Conservation (phyloP, 1,140 invertebrate species). For the Drosophila asahinai region DNA sequence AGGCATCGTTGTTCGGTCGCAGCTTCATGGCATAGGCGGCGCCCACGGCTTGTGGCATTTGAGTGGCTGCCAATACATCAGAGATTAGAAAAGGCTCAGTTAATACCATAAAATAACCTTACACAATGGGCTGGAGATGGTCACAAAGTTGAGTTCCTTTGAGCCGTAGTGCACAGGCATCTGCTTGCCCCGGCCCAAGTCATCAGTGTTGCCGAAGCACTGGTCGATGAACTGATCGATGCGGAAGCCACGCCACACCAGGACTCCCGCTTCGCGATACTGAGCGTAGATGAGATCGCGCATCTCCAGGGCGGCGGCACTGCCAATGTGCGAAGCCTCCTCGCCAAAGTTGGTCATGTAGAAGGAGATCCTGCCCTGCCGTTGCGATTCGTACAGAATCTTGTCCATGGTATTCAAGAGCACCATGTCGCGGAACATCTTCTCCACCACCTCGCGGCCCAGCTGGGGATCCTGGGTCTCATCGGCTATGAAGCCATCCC, state of each 20-base stretch:
- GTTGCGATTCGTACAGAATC: slow-evolving; percentile 98
- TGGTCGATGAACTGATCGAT: slow-evolving; percentile 97
- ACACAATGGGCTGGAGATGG: slow-evolving; percentile 96
- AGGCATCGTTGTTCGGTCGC: slow-evolving; percentile 88
- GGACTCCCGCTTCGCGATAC: slow-evolving; percentile 97
- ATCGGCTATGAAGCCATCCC: slow-evolving; percentile 86
- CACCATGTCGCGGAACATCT: slow-evolving; percentile 96
- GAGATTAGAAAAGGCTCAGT: not conserved
- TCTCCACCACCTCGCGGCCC: slow-evolving; percentile 89
- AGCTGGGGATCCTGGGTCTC: slow-evolving; percentile 87
- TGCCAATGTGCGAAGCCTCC: slow-evolving; percentile 96
- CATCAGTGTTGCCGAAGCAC: slow-evolving; percentile 97
- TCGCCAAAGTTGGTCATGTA: slow-evolving; percentile 99
- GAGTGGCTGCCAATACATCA: slow-evolving; percentile 88
- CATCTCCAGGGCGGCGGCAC: slow-evolving; percentile 94
- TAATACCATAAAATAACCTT: slow-evolving; percentile 8
- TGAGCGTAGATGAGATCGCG: slow-evolving; percentile 97
- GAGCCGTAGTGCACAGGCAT: slow-evolving; percentile 98
- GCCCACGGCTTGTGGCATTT: slow-evolving; percentile 98
- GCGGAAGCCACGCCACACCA: slow-evolving; percentile 95
- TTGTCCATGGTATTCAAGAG: slow-evolving; percentile 97
- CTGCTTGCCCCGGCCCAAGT: slow-evolving; percentile 96
- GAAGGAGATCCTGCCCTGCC: slow-evolving; percentile 98
- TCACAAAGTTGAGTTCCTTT: slow-evolving; percentile 95
- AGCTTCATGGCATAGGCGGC: slow-evolving; percentile 95